Conservation (phyloP, 2,113 vertebrate genomes). For the Anolis sagrei region DNA sequence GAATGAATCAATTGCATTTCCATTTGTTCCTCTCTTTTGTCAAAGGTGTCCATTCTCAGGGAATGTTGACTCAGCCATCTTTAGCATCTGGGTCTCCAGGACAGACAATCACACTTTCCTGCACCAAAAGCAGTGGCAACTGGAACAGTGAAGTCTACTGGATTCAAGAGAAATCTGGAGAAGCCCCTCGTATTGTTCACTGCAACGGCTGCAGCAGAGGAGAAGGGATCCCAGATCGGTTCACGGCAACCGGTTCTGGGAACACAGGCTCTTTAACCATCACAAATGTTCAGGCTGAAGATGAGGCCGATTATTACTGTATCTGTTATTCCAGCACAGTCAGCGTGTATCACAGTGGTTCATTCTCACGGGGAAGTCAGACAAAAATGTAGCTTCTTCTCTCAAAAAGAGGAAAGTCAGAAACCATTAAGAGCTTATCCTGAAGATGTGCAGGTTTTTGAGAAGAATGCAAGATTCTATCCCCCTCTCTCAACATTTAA, state of each 20-base stretch:
- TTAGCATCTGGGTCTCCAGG: not conserved
- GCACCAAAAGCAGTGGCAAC: not conserved
- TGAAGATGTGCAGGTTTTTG: no score
- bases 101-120: not conserved
- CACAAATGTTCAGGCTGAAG: not conserved
- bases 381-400: not conserved
- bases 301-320: constrained; percentile 40
- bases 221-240: not conserved
- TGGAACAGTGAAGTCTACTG: accelerated
- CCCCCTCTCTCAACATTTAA: no score
- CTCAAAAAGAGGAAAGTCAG: no score
- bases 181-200: not conserved
- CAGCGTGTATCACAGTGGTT: not conserved
- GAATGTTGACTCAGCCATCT: no score
- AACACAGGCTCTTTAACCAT: constrained; percentile 37
- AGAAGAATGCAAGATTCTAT: no score
- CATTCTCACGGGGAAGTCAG: constrained; percentile 6
- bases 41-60: not conserved
- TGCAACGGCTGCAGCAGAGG: accelerated
- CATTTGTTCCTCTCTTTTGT: not conserved
- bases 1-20: no score
- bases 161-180: constrained; percentile 22
- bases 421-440: no score
- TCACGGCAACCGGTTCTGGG: not conserved
- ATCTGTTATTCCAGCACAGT: not conserved